Evolutionary conservation across 1,140 invertebrate genomes (phyloP).

Genomic region (Myzus persicae): DNA sequence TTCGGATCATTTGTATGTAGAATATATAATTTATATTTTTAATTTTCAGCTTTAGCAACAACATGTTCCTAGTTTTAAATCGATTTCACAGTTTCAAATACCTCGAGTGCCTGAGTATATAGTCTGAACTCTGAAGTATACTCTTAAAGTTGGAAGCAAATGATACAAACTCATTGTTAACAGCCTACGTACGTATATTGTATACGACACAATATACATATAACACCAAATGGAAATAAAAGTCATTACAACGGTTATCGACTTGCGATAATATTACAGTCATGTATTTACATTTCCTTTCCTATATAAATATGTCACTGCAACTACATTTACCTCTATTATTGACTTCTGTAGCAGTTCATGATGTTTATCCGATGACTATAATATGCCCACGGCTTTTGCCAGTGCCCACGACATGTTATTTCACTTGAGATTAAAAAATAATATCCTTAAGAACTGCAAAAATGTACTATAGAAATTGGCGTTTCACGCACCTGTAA

Average conservation of each 20-base stretch:
- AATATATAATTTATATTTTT: not conserved
- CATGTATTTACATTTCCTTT: not conserved
- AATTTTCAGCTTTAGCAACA: not conserved
- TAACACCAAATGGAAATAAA: not conserved
- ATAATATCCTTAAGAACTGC: not conserved
- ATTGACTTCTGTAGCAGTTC: not conserved
- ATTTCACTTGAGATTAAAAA: not conserved
- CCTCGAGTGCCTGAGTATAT: not conserved
- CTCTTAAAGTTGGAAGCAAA: not conserved
- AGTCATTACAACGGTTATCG: not conserved
- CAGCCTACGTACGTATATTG: not conserved
- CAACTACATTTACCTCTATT: not conserved
- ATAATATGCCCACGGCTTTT: not conserved
- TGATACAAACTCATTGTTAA: not conserved
- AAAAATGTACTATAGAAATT: not conserved
- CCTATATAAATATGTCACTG: not conserved
- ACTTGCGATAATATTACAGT: not conserved
- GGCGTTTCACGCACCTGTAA: too few relatives aligned
- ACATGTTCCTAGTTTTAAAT: not conserved
- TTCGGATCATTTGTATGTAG: not conserved
- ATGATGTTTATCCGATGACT: not conserved
- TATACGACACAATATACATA: not conserved
- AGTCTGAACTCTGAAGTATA: not conserved
- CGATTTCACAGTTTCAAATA: not conserved
- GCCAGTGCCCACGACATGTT: not conserved